Evolutionary conservation across 2,888 invertebrate genomes (phyloP), one percentile per base, ranked within the genome.

Genomic region (Mayetiola destructor): DNA sequence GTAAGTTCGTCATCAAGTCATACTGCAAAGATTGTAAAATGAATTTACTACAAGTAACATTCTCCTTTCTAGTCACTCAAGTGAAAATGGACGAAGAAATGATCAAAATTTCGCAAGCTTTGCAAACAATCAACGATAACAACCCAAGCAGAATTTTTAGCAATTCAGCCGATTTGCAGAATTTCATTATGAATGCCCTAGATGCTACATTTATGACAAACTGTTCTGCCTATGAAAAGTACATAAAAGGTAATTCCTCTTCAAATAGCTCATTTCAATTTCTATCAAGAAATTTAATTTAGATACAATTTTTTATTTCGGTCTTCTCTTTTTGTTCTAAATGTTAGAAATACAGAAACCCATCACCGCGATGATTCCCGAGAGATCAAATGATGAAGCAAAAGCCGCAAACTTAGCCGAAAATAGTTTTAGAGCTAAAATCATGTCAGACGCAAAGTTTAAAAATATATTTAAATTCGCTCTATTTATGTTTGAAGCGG

Each of bases 271-370:
- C 37, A 37, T 37, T 37, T 5, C 37, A 37, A 37, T 37, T 37
- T 37, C 37, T 12, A 37, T 37, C 37, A 37, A 37, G 37, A 37
- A 37, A 37, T 37, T 14, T n/a, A 37, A 37, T 16, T 37, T 37
- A 37, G 37, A 37, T 37, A 9, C n/a, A 37, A n/a, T 37, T 37
- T 37, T 37, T 37, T 37, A 37, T 37, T n/a, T 37, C n/a, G 12
- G 37, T 37, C 37, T 37, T 37, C 37, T 37, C 37, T 37, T 37
- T 37, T 37, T 37, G 37, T 37, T 37, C 37, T 37, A 37, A 37
- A 37, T 37, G 12, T 37, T 37, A 10, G 37, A 37, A 37, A 37
- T 37, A 16, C 37, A 37, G 37, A 4, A 37, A 37, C 37, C 37
- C 37, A n/a, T 16, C 37, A 37, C 37, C n/a, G 37, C 37, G 37